Evolutionary conservation across 2,888 invertebrate species (phyloP), one percentile per base, ranked within the genome.

Genomic region (Nemotelus pantherinus): DNA sequence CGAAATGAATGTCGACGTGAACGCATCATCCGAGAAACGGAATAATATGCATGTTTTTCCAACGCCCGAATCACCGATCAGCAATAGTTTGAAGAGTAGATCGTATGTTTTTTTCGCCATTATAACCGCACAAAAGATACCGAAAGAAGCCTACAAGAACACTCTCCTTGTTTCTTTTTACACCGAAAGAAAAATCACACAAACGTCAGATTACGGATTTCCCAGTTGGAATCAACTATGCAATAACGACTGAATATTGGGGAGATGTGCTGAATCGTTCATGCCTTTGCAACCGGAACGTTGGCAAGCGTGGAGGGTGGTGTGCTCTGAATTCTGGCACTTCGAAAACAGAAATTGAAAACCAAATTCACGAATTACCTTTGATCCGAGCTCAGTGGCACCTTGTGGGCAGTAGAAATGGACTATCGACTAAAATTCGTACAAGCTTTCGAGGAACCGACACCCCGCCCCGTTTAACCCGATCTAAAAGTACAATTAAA

Each of bases 21-120:
- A 97, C 83, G 96, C 96, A 89, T 97, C 96, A 88, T 97, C 97
- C 82, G 96, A 96, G 89, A 97, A 97, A 86, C 97, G 92, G 88
- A 96, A 97, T 83, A 97, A 89, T 88, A 97, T 95, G 88, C 96
- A 96, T 76, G 97, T 97, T 88, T 97, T 97, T 83, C 97, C 97
- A 82, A 97, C 97, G 82, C 96, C 96, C 74, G 95, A 96, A 88
- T 97, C 97, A 82, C 97, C 97, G 87, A 97, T 97, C 82, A 97
- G 90, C 82, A 97, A 89, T 83, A 97, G 89, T 90, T 97, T 97
- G 88, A 97, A 97, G 84, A 97, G 89, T 85, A 96, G 91, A 90
- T 97, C 97, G 90, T 97, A 97, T 82, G 96, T 96, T 91, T 95
- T 95, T 90, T 96, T 97, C 86, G 96, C 96, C 96, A 96, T 96